These are phyloP conservation scores for Folsomia candida DNA, from an alignment of 2,888 invertebrate species.

Conservation along the genomic window DNA sequence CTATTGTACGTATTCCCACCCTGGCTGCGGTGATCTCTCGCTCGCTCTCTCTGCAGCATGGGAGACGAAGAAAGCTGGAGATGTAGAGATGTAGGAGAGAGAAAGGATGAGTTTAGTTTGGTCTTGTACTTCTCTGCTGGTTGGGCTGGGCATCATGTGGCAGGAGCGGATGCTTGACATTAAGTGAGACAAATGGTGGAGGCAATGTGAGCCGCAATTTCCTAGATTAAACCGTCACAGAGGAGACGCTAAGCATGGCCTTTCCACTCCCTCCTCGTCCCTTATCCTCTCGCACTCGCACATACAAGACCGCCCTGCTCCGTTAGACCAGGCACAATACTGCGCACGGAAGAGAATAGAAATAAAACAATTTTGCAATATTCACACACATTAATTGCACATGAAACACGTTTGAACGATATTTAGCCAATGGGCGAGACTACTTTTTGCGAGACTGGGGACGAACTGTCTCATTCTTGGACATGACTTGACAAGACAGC, in stretches of 20 bases:
- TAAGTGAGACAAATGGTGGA: slow-evolving; percentile 64
- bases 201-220: slow-evolving; percentile 60
- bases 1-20: neutral
- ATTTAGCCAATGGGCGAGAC: no score
- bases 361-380: no score
- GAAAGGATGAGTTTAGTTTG: neutral
- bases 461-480: no score
- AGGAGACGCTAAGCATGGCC: slow-evolving; percentile 45
- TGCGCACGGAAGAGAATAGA: no score
- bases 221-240: slow-evolving; percentile 65
- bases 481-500: no score
- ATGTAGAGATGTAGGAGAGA: neutral
- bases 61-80: neutral
- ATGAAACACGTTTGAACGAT: no score
- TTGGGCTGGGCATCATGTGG: slow-evolving; percentile 50
- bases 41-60: neutral
- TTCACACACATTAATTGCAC: no score
- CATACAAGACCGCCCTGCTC: no score
- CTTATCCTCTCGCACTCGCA: neutral
- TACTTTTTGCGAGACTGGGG: no score
- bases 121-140: neutral
- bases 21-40: neutral
- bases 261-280: neutral
- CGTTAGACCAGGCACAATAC: no score
- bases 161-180: slow-evolving; percentile 57